These are phyloP conservation scores for Eumerus sabulonum DNA, from an alignment of 2,888 invertebrate genomes.

Conservation along the genomic window DNA sequence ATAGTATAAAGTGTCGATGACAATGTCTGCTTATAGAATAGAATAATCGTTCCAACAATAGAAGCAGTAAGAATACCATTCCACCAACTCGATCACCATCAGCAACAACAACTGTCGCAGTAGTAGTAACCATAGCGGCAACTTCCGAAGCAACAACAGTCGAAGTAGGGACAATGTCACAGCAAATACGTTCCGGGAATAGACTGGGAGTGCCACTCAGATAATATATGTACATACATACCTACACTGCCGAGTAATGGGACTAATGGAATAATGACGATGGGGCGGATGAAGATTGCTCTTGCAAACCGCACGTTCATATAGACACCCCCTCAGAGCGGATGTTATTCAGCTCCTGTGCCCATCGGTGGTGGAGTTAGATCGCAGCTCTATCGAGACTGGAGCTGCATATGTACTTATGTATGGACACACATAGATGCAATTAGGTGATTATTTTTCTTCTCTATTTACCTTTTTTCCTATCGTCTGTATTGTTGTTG, in stretches of 20 bases:
- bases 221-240: too few species aligned
- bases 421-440: not conserved
- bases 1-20: conserved; percentile 33
- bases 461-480: conserved; percentile 1
- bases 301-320: conserved; percentile 15
- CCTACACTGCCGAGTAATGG: conserved; percentile 7
- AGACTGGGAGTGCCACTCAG: conserved; percentile 26
- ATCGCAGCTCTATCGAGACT: not conserved
- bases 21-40: conserved; percentile 48
- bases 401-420: too few species aligned
- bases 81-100: too few species aligned
- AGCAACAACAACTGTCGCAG: not conserved
- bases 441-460: conserved; percentile 48
- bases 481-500: conserved; percentile 32
- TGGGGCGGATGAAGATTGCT: conserved; percentile 10
- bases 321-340: not conserved
- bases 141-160: not conserved
- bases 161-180: too few species aligned
- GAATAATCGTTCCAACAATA: not conserved
- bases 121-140: not conserved
- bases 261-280: conserved; percentile 16
- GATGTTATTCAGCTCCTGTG: conserved; percentile 11
- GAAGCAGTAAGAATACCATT: too few species aligned
- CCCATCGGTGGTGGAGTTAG: not conserved
- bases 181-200: conserved; percentile 18